Conservation (phyloP, 2,888 invertebrate genomes). For the Eremobia ochroleuca region DNA sequence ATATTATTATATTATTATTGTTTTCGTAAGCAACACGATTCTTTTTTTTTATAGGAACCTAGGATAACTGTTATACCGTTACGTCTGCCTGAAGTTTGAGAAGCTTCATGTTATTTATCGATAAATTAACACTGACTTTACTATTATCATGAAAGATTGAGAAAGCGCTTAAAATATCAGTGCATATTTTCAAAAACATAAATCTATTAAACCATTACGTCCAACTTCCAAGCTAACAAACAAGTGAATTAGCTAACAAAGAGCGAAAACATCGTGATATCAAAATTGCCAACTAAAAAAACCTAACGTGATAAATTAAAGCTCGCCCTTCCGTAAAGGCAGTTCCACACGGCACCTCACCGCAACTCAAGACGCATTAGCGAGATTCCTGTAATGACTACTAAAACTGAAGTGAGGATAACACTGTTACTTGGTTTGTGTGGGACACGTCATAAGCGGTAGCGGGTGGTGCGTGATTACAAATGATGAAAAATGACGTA, state of each 20-base stretch:
- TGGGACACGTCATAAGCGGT: constrained; percentile 67
- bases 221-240: constrained; percentile 31
- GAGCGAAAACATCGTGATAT: constrained; percentile 45
- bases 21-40: not conserved
- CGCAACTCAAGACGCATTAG: constrained; percentile 80
- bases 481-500: too few species aligned
- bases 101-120: not conserved
- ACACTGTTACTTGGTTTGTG: constrained; percentile 76
- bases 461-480: constrained; percentile 13
- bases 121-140: not conserved
- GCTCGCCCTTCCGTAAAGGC: constrained; percentile 61
- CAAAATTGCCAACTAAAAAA: constrained; percentile 61
- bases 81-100: not conserved
- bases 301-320: constrained; percentile 57
- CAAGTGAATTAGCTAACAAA: constrained; percentile 53
- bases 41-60: not conserved
- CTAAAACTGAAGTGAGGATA: constrained; percentile 85
- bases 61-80: not conserved
- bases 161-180: not conserved
- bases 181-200: constrained; percentile 1
- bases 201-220: constrained; percentile 11
- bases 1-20: too few species aligned
- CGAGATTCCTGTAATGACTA: constrained; percentile 83
- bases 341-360: constrained; percentile 65
- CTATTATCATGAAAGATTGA: not conserved